Evolutionary conservation across 2,797 vertebrate genomes (phyloP).

Genomic region (Aphelocoma californica): DNA sequence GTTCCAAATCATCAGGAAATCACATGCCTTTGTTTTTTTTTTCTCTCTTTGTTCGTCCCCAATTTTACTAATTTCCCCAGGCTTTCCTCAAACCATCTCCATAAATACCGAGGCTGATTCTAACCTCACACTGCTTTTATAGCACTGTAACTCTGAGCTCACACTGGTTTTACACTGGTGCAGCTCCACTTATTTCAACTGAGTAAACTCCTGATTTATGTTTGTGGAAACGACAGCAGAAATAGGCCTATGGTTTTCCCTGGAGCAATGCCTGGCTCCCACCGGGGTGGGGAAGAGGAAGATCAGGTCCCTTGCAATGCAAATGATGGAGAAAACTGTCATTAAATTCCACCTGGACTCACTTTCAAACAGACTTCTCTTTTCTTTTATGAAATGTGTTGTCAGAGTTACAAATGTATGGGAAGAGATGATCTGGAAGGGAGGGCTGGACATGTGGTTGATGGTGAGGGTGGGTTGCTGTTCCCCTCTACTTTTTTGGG

Average conservation of each 20-base stretch:
- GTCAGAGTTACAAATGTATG: neutral
- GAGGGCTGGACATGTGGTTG: neutral
- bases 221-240: neutral
- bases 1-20: constrained; percentile 39
- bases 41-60: neutral
- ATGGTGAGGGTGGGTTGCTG: neutral
- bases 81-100: neutral
- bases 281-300: neutral
- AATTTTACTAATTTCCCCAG: constrained; percentile 11
- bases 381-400: neutral
- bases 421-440: neutral
- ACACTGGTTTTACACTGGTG: constrained; percentile 60
- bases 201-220: constrained; percentile 61
- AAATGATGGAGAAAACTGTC: neutral
- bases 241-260: neutral
- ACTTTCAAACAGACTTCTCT: neutral
- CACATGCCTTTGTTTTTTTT: neutral
- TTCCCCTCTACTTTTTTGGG: fast-evolving
- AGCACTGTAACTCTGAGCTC: constrained; percentile 55
- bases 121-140: constrained; percentile 55
- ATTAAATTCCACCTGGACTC: neutral
- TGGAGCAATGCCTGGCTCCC: neutral
- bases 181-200: constrained; percentile 39
- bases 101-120: neutral
- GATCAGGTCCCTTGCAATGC: neutral